Base-by-base conservation (phyloP, 2,888 invertebrate species). In the Dryocosmus kuriphilus region DNA sequence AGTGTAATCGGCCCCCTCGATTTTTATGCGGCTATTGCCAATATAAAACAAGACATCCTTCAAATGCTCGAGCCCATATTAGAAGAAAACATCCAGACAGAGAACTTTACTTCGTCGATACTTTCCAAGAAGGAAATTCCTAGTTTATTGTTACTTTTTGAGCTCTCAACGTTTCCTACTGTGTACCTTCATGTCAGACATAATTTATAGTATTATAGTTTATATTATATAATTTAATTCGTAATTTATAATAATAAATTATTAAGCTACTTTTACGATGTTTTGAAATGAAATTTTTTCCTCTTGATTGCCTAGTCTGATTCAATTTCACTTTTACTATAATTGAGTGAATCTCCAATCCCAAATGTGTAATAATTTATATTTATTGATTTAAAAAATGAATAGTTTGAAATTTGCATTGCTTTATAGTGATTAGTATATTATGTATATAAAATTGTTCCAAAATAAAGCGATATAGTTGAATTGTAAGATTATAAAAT, bases 51-150 rank as follows among this genome's bases (percentile, higher is more conserved):
- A 89, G 88, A 73, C 89, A 90, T 76, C 87, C 89, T 27, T 89
- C 89, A 1, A 90, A 90, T 63, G 89, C 89, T 61, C 87, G 89
- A 1, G 89, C 88, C 22, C 90, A 91, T 79, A 87, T 91, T 16
- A 85, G 88, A 38, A 84, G 89, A 51, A 88, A 85, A 77, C 88
- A 90, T 82, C 86, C 87, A 8, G 84, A 86, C 55, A 67, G 79
- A 24, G 78, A 75, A 30, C 85, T 87, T 16, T 86, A 85, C 77
- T 84, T 81, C 75, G 82, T 86, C 63, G 85, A 71, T n/a, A 46
- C 46, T 46, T 51, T 27, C 14, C 71, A 71, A 55, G 32, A n/a
- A 11, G 14, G 51, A 32, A 55, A 71, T 51, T 24, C n/a, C 1
- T 71, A 65, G 14, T 65, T 14, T 16, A 27, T 9, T 22, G 22